Conservation (phyloP, 1,140 invertebrate genomes). For the Drosophila erecta region DNA sequence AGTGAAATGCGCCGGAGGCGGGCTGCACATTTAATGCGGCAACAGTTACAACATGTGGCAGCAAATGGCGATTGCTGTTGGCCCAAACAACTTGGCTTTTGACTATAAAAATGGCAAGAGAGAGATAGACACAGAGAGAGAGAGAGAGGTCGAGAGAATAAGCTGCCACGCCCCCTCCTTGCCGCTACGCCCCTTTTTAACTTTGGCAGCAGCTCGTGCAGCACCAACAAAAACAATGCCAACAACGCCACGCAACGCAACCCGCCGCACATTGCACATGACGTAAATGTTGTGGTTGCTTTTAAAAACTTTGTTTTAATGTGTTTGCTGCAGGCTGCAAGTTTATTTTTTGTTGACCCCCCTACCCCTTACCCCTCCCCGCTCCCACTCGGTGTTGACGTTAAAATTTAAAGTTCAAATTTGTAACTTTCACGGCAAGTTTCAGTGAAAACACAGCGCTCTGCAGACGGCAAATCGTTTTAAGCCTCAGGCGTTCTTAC, state of each 20-base stretch:
- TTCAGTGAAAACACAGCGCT: conserved; percentile 32
- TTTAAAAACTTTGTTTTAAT: conserved; percentile 78
- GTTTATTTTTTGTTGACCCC: conserved; percentile 37
- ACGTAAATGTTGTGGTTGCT: conserved; percentile 73
- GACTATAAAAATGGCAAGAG: conserved; percentile 71
- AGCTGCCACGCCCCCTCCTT: conserved; percentile 53
- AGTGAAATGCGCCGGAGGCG: conserved; percentile 71
- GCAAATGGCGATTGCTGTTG: conserved; percentile 66
- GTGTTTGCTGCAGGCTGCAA: conserved; percentile 55
- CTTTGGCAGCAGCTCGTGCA: conserved; percentile 48
- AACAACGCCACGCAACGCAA: conserved; percentile 41
- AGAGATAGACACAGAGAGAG: conserved; percentile 7
- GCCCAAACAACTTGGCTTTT: conserved; percentile 77
- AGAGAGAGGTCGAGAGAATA: conserved; percentile 27
- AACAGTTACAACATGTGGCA: conserved; percentile 81
- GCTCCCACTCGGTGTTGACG: conserved; percentile 37
- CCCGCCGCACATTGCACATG: conserved; percentile 63
- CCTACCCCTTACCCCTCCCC: background rate
- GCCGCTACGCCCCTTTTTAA: conserved; percentile 12
- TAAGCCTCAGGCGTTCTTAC: background rate
- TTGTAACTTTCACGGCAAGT: conserved; percentile 46
- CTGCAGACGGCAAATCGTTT: conserved; percentile 22
- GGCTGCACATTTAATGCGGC: conserved; percentile 75
- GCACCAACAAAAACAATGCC: conserved; percentile 1
- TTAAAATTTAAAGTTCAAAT: conserved; percentile 61